Percentiles rank a stretch among this genome's conserved stretches.
phyloP scores from a whole-genome alignment of 2,888 invertebrate genomes.

The Leptinotarsa juncta region DNA sequence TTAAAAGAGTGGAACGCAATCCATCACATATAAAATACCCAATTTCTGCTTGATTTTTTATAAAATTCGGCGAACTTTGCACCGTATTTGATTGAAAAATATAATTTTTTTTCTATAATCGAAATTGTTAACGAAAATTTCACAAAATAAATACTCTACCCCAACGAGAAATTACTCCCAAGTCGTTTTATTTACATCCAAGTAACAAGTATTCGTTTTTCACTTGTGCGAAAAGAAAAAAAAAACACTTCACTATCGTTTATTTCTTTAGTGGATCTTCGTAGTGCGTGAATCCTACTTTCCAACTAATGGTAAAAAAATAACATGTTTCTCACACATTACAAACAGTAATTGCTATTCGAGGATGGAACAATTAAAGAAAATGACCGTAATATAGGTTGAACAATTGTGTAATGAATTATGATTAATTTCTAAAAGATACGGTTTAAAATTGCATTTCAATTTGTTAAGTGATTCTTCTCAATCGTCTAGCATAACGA shows the following conservation, averaged over 20 bases:
- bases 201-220: background rate
- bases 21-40: too few relatives aligned
- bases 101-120: too few relatives aligned
- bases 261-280: conserved; percentile 38
- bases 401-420: conserved; percentile 5
- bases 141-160: background rate
- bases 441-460: conserved; percentile 9
- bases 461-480: background rate
- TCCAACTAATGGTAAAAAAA: conserved; percentile 40
- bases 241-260: conserved; percentile 31
- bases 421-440: background rate
- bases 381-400: conserved; percentile 28
- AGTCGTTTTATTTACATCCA: background rate
- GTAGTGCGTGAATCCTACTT: conserved; percentile 39
- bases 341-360: conserved; percentile 33
- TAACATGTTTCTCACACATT: conserved; percentile 41
- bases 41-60: too few relatives aligned
- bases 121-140: background rate
- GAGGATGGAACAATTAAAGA: conserved; percentile 35
- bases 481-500: background rate
- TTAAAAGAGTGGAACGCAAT: too few relatives aligned
- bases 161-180: background rate
- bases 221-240: conserved; percentile 31
- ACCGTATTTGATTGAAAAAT: too few relatives aligned
- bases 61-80: too few relatives aligned